A percentile compares a stretch with the other conserved stretches of the same genome.
Conservation (phyloP, 2,888 invertebrate genomes). For the Macaria notata region DNA sequence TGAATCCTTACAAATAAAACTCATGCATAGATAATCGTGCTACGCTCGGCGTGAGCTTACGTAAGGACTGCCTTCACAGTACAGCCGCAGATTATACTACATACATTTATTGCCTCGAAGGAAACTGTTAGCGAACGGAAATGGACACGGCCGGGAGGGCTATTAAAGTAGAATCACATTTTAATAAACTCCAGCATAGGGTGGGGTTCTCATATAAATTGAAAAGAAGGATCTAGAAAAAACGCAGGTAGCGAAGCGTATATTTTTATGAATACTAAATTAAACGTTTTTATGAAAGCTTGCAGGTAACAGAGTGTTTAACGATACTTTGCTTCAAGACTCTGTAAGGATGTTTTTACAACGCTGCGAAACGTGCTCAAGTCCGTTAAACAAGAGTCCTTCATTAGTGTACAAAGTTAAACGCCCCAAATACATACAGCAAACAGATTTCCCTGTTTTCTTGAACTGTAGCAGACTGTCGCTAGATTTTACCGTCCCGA, state of each 20-base stretch:
- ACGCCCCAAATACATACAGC: slow-evolving; percentile 45
- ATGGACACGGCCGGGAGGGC: slow-evolving; percentile 54
- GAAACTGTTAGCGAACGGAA: slow-evolving; percentile 75
- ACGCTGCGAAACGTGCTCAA: slow-evolving; percentile 6
- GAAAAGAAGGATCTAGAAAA: slow-evolving; percentile 11
- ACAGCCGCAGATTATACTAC: slow-evolving; percentile 9
- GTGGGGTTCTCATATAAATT: slow-evolving; percentile 15
- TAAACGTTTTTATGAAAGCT: too few relatives aligned
- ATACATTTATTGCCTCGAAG: slow-evolving; percentile 44
- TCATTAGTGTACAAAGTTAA: slow-evolving; percentile 21
- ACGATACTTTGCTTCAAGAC: too few relatives aligned
- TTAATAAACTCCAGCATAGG: slow-evolving; percentile 36
- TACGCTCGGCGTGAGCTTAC: slow-evolving; percentile 54
- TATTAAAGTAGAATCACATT: slow-evolving; percentile 51
- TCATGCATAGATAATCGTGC: slow-evolving; percentile 70
- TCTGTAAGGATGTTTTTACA: too few relatives aligned
- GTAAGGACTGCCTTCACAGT: slow-evolving; percentile 36
- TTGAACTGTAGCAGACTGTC: slow-evolving; percentile 38
- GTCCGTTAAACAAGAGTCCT: slow-evolving; percentile 6
- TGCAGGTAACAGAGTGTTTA: too few relatives aligned
- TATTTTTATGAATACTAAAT: too few relatives aligned
- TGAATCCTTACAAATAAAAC: slow-evolving; percentile 67
- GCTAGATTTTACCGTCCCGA: slow-evolving; percentile 45
- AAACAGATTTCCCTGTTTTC: slow-evolving; percentile 45
- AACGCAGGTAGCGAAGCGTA: slow-evolving; percentile 2